A percentile compares a stretch with the other conserved stretches of the same genome.
These are phyloP conservation scores for Dipodomys stephensi DNA, from an alignment of 2,113 vertebrate species.

Conservation along the genomic window DNA sequence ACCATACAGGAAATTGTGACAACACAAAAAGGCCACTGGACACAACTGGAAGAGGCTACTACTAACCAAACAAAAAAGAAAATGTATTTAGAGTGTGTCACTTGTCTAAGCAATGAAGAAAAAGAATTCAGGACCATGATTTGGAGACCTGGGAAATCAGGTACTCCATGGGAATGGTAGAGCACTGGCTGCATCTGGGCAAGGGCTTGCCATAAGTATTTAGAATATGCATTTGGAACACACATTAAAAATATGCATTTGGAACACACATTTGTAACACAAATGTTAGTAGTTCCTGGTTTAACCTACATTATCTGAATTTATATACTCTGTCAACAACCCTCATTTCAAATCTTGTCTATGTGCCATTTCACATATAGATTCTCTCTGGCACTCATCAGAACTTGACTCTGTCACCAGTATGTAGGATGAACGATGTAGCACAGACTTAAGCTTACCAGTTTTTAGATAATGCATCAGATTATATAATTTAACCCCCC, in stretches of 20 bases:
- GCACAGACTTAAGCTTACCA: neutral
- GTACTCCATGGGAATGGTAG: neutral
- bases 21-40: neutral
- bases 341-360: neutral
- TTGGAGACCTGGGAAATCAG: neutral
- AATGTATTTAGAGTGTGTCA: neutral
- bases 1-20: neutral
- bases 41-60: neutral
- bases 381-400: neutral
- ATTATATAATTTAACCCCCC: conserved; percentile 12
- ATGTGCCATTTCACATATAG: neutral
- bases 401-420: neutral
- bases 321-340: rapidly evolving
- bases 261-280: neutral
- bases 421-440: neutral
- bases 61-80: neutral
- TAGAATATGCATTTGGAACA: too few relatives aligned
- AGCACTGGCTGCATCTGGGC: neutral
- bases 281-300: neutral
- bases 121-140: neutral
- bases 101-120: neutral
- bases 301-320: neutral
- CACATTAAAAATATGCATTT: neutral
- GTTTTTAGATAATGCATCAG: neutral
- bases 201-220: neutral